Percentiles rank a stretch among this genome's conserved stretches.
Evolutionary conservation across 2,113 vertebrate genomes (phyloP).

Genomic region (Engraulis encrasicolus): DNA sequence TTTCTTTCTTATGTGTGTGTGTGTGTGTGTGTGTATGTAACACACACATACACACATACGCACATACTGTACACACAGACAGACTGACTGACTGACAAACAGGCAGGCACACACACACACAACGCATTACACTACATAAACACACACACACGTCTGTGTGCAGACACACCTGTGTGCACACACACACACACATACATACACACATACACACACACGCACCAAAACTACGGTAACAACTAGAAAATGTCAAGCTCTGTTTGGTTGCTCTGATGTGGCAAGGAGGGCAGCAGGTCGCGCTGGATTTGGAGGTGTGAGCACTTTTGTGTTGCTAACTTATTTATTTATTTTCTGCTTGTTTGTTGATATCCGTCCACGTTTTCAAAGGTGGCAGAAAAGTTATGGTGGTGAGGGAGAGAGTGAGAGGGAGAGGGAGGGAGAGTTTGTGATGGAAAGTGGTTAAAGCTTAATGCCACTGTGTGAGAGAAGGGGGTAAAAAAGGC

Average conservation of each 20-base stretch:
- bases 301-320: neutral
- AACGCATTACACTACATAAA: neutral
- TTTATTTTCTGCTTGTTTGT: constrained; percentile 19
- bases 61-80: neutral
- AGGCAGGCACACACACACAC: neutral
- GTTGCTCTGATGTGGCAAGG: neutral
- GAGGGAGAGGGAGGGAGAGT: neutral
- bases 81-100: no score
- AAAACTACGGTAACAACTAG: constrained; percentile 23
- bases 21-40: no score
- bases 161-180: no score
- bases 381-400: neutral
- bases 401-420: neutral
- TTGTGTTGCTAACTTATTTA: neutral
- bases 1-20: no score
- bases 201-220: constrained; percentile 9
- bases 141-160: neutral
- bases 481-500: neutral
- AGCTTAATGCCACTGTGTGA: constrained; percentile 33
- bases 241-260: neutral
- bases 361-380: neutral
- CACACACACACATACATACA: neutral
- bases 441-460: constrained; percentile 30
- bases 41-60: neutral
- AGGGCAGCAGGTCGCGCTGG: neutral